These are phyloP conservation scores for Pimephales promelas DNA, from an alignment of 2,113 vertebrate genomes.

Conservation along the genomic window DNA sequence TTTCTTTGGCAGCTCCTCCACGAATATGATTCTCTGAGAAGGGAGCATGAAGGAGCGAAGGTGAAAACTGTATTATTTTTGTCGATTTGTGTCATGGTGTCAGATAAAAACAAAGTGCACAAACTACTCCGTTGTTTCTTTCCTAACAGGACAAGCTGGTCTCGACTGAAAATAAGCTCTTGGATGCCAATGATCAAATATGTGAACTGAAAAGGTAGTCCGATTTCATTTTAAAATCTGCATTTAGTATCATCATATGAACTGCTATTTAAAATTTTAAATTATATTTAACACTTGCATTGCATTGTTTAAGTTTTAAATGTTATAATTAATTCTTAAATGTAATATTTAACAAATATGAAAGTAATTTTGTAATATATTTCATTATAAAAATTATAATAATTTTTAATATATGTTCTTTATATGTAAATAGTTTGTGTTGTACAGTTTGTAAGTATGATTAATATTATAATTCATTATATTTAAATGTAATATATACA, in stretches of 20 bases:
- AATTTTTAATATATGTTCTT: neutral
- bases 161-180: slow-evolving; percentile 87
- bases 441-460: neutral
- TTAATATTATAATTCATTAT: neutral
- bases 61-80: slow-evolving; percentile 66
- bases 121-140: slow-evolving; percentile 45
- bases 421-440: neutral
- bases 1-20: slow-evolving; percentile 80
- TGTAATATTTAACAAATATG: neutral
- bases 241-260: neutral
- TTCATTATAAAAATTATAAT: neutral
- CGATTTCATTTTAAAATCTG: neutral
- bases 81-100: neutral
- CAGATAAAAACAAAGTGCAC: neutral
- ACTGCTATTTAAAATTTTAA: neutral
- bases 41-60: slow-evolving; percentile 87
- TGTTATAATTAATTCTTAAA: neutral
- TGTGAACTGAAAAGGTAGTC: slow-evolving; percentile 92
- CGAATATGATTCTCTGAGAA: slow-evolving; percentile 88
- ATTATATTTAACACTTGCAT: neutral
- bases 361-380: neutral
- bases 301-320: neutral
- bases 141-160: slow-evolving; percentile 82
- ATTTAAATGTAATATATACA: neutral
- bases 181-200: slow-evolving; percentile 84